phyloP scores from a whole-genome alignment of 1,140 invertebrate genomes.

The Bradynema listronoti region DNA sequence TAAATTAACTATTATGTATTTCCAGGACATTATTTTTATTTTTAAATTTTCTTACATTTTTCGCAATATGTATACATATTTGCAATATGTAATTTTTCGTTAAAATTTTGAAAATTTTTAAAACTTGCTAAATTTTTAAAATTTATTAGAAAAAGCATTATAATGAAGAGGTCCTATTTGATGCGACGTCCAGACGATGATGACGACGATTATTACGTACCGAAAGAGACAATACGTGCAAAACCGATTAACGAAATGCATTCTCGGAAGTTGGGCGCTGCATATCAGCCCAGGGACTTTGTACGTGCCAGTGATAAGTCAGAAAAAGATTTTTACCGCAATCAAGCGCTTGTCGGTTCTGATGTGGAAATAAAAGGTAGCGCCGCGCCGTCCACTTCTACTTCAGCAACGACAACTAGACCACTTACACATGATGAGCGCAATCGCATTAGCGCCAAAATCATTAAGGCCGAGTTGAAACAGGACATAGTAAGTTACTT shows the following conservation, averaged over 20 bases:
- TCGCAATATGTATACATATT: no score
- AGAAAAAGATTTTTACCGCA: conserved; percentile 24
- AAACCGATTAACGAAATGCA: conserved; percentile 24
- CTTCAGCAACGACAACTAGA: background rate
- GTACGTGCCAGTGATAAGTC: conserved; percentile 23
- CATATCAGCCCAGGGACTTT: conserved; percentile 28
- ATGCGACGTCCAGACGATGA: conserved; percentile 31
- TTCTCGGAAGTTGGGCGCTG: conserved; percentile 15
- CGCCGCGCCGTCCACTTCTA: background rate
- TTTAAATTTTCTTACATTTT: no score
- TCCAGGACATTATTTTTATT: no score
- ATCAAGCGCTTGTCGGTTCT: conserved; percentile 12
- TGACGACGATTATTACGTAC: conserved; percentile 31
- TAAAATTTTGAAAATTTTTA: no score
- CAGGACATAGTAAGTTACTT: conserved; percentile 42
- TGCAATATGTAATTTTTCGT: no score
- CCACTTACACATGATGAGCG: conserved; percentile 45
- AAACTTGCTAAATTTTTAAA: no score
- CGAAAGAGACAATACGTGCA: conserved; percentile 14
- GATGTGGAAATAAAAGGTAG: background rate
- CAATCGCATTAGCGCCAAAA: conserved; percentile 51
- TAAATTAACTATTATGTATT: no score
- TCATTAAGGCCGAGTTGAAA: conserved; percentile 52
- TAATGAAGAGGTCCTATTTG: conserved; percentile 31
- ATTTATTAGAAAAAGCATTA: no score